Evolutionary conservation across 1,140 invertebrate species (phyloP), one percentile per base, ranked within the genome.

Genomic region (Papilio dardanus): DNA sequence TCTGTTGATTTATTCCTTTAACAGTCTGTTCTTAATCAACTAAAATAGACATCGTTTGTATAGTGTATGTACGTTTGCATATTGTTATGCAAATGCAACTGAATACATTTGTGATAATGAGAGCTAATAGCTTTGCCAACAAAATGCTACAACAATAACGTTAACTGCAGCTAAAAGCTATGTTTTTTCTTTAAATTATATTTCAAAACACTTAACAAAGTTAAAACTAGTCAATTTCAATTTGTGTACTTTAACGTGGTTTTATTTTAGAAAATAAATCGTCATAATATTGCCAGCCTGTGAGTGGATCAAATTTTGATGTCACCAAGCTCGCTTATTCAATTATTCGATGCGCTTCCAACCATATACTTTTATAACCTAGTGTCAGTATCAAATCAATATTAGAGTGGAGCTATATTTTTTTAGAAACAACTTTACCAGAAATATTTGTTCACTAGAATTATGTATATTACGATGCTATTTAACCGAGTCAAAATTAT

Each of bases 331-430:
- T 0, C 42, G 4, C n/a, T 46, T 46, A 46, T 46, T 46, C 42
- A 46, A 46, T 46, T 46, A 46, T 46, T n/a, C 42, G n/a, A 19
- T 46, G 42, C 42, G 16, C 42, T 6, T 46, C 42, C 42, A 46
- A 46, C 42, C 42, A 46, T 19, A 46, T 46, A 46, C n/a, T 46
- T 46, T 46, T 46, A 46, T 46, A n/a, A n/a, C 16, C n/a, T n/a
- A n/a, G 16, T 46, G 42, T 46, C n/a, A 16, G 6, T n/a, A 19
- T 16, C 16, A 46, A 46, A 7, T 8, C 1, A 37, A 37, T 37
- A 10, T 46, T 46, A 19, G 42, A 46, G n/a, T 46, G 42, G 19
- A 46, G 19, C 19, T 46, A 6, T 19, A 19, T 16, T 19, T 46
- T 46, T 46, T 46, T 19, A 19, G 16, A 4, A 46, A n/a, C 6